These are phyloP conservation scores for Drosophila colorata DNA, from an alignment of 2,888 invertebrate species.

Conservation along the genomic window DNA sequence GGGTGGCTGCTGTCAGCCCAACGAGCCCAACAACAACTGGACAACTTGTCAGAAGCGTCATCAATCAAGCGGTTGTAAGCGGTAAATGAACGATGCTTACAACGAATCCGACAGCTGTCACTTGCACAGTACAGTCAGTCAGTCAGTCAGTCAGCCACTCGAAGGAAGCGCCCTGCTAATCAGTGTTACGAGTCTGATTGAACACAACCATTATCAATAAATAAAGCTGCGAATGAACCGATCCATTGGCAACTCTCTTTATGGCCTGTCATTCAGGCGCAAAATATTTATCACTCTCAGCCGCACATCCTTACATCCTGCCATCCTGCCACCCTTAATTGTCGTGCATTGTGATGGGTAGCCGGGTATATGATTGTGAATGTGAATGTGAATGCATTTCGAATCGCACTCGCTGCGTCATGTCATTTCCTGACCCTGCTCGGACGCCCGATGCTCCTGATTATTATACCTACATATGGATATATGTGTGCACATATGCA, in stretches of 20 bases:
- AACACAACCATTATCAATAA: conserved; percentile 55
- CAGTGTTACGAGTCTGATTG: conserved; percentile 51
- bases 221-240: conserved; percentile 17
- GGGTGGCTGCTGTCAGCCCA: conserved; percentile 39
- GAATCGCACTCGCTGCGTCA: conserved; percentile 17
- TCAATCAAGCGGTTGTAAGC: conserved; percentile 61
- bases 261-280: conserved; percentile 68
- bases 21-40: conserved; percentile 23
- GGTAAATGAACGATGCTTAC: conserved; percentile 53
- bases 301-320: conserved; percentile 13
- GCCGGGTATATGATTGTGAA: conserved; percentile 5
- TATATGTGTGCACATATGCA: conserved; percentile 57
- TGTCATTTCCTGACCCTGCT: conserved; percentile 29
- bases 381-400: conserved; percentile 15
- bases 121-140: conserved; percentile 50
- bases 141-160: conserved; percentile 35
- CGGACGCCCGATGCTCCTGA: conserved; percentile 7
- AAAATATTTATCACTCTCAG: conserved; percentile 74
- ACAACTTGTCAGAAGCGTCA: conserved; percentile 36
- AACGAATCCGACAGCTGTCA: conserved; percentile 70
- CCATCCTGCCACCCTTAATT: conserved; percentile 62
- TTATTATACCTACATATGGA: conserved; percentile 1
- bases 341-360: conserved; percentile 47
- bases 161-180: conserved; percentile 59
- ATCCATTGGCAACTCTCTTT: conserved; percentile 33